These are phyloP conservation scores for Dendrolimus houi DNA, from an alignment of 2,888 invertebrate genomes.

Conservation along the genomic window DNA sequence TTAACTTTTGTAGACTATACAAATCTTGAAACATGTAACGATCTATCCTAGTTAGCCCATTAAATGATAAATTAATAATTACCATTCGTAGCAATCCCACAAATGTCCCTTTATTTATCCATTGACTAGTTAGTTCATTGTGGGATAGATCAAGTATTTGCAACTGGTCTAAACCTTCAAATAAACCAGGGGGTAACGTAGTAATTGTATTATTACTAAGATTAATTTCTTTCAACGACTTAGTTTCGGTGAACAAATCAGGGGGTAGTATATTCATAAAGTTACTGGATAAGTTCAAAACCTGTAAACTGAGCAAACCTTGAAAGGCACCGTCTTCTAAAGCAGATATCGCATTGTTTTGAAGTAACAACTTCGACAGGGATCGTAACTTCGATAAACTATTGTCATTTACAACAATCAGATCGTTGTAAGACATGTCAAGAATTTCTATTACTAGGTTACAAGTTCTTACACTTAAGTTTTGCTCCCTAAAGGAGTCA, in stretches of 20 bases:
- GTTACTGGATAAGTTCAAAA: slow-evolving; percentile 88
- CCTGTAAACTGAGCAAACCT: slow-evolving; percentile 80
- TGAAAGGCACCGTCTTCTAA: slow-evolving; percentile 84
- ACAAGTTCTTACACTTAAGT: slow-evolving; percentile 79
- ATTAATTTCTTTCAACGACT: slow-evolving; percentile 80
- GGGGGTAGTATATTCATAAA: slow-evolving; percentile 84
- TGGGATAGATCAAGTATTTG: slow-evolving; percentile 82
- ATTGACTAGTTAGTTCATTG: slow-evolving; percentile 83
- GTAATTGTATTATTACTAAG: slow-evolving; percentile 86
- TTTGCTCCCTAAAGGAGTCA: slow-evolving; percentile 78
- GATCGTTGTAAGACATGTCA: slow-evolving; percentile 85
- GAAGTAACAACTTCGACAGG: slow-evolving; percentile 80
- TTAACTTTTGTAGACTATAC: slow-evolving; percentile 84
- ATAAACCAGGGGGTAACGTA: slow-evolving; percentile 83
- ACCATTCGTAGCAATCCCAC: slow-evolving; percentile 83
- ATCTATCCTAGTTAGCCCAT: slow-evolving; percentile 81
- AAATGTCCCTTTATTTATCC: slow-evolving; percentile 86
- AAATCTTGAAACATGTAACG: slow-evolving; percentile 83
- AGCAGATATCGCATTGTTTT: slow-evolving; percentile 85
- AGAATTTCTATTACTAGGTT: slow-evolving; percentile 81
- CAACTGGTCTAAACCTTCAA: slow-evolving; percentile 83
- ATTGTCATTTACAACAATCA: slow-evolving; percentile 81
- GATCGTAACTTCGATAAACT: slow-evolving; percentile 82
- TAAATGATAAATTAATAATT: slow-evolving; percentile 84
- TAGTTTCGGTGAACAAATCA: slow-evolving; percentile 82